phyloP scores from a whole-genome alignment of 1,140 invertebrate species.

The Atta cephalotes region DNA sequence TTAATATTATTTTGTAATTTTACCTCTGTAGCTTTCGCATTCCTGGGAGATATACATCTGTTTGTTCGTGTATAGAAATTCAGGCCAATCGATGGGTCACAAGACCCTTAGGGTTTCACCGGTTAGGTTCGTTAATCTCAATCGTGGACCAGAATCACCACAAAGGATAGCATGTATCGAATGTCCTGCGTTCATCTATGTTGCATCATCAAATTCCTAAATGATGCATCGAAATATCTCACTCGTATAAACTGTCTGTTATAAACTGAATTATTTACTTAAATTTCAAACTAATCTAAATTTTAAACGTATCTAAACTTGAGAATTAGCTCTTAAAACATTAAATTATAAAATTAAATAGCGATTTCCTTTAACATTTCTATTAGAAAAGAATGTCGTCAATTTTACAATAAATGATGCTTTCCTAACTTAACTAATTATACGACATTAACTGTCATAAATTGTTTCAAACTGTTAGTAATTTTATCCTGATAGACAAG shows the following conservation, averaged over 20 bases:
- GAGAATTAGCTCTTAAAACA: neutral
- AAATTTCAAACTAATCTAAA: neutral
- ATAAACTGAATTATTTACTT: neutral
- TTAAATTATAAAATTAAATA: neutral
- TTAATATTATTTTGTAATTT: neutral
- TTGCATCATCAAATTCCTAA: slow-evolving; percentile 27
- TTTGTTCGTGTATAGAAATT: neutral
- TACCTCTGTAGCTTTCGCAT: neutral
- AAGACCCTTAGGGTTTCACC: slow-evolving; percentile 17
- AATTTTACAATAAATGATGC: neutral
- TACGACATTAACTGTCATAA: neutral
- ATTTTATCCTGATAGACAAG: neutral
- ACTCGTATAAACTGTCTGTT: neutral
- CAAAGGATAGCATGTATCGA: neutral
- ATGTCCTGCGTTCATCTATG: slow-evolving; percentile 13
- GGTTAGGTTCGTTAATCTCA: slow-evolving; percentile 36
- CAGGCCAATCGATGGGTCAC: neutral
- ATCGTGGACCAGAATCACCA: slow-evolving; percentile 8
- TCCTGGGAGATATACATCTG: neutral
- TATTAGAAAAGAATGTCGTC: neutral
- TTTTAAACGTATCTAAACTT: neutral
- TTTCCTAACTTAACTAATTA: neutral
- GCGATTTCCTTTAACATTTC: neutral
- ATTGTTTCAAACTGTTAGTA: neutral
- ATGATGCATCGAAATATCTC: neutral